These are phyloP conservation scores for Clamator glandarius DNA, from an alignment of 2,797 vertebrate genomes.

Conservation along the genomic window DNA sequence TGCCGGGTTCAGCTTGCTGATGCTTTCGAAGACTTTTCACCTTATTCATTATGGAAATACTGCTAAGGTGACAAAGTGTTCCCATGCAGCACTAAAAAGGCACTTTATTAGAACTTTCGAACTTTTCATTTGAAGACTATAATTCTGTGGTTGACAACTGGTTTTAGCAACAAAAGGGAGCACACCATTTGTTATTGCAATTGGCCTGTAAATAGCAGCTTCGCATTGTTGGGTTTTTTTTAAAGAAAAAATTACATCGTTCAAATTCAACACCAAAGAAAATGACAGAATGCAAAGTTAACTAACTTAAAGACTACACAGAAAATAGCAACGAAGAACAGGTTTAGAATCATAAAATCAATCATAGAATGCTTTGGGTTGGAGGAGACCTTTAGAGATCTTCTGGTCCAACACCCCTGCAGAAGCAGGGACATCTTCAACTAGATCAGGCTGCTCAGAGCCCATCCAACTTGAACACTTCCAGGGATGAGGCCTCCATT, in stretches of 20 bases:
- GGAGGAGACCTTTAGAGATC: too few relatives aligned
- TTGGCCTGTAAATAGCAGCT: neutral
- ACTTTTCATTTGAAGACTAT: neutral
- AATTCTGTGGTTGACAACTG: neutral
- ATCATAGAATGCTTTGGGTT: too few relatives aligned
- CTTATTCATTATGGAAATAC: neutral
- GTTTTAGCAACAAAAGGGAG: neutral
- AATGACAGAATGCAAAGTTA: neutral
- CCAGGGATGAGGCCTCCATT: too few relatives aligned
- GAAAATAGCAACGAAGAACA: neutral
- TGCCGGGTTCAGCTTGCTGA: neutral
- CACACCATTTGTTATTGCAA: neutral
- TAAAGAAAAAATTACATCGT: neutral
- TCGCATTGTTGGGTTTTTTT: neutral
- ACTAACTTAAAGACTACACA: neutral
- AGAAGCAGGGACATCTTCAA: too few relatives aligned
- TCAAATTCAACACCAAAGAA: neutral
- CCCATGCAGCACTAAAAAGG: neutral
- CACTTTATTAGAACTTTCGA: neutral
- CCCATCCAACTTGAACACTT: too few relatives aligned
- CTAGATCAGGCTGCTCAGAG: too few relatives aligned
- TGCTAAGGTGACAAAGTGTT: neutral
- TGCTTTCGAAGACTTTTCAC: neutral
- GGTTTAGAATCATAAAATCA: neutral
- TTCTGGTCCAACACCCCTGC: too few relatives aligned